A percentile compares a stretch with the other conserved stretches of the same genome.
These are phyloP conservation scores for Aldrovandia affinis DNA, from an alignment of 2,797 vertebrate species.

Conservation along the genomic window DNA sequence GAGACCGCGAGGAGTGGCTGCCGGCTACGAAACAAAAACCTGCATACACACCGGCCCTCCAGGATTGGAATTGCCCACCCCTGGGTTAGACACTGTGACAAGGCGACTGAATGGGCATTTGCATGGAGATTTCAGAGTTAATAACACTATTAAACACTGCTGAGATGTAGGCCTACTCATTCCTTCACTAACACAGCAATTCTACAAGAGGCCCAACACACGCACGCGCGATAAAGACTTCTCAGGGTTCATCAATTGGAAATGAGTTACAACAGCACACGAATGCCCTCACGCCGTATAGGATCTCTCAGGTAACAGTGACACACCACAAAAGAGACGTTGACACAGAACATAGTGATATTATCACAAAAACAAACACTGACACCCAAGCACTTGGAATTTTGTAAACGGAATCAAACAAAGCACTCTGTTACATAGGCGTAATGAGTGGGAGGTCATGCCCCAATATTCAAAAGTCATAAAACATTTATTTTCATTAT, in stretches of 20 bases:
- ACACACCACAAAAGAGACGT: not conserved
- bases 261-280: not conserved
- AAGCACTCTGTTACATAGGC: not conserved
- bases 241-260: not conserved
- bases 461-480: too few species aligned
- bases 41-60: too few species aligned
- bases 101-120: conserved; percentile 27
- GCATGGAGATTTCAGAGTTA: not conserved
- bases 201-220: not conserved
- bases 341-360: not conserved
- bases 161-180: too few species aligned
- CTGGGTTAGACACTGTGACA: too few species aligned
- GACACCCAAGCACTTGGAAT: not conserved
- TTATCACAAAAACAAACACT: too few species aligned
- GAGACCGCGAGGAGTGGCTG: too few species aligned
- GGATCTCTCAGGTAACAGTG: not conserved
- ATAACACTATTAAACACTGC: not conserved
- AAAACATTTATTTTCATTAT: too few species aligned
- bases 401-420: not conserved
- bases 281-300: not conserved
- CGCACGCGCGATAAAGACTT: not conserved
- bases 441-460: too few species aligned
- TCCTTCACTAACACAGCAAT: not conserved
- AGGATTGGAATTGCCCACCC: too few species aligned
- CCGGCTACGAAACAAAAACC: too few species aligned